A percentile compares a stretch with the other conserved stretches of the same genome.
These are phyloP conservation scores for Perognathus longimembris DNA, from an alignment of 2,113 vertebrate species.

Conservation along the genomic window DNA sequence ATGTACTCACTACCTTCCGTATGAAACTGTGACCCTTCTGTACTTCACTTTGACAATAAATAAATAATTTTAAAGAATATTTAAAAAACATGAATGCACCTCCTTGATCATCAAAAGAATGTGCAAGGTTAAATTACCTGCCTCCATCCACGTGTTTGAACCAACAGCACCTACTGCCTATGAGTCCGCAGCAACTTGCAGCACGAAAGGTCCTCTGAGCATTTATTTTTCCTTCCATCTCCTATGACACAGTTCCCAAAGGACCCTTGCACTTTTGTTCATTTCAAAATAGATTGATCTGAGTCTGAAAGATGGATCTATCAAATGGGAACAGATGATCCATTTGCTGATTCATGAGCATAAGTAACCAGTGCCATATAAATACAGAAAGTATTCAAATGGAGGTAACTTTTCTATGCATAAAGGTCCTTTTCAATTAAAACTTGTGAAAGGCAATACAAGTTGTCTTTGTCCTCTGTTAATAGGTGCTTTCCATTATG, in stretches of 20 bases:
- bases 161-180: background rate
- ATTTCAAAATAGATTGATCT: slow-evolving; percentile 63
- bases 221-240: slow-evolving; percentile 43
- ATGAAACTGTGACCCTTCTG: too few relatives aligned
- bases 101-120: slow-evolving; percentile 18
- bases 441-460: slow-evolving; percentile 58
- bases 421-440: slow-evolving; percentile 71
- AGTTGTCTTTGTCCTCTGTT: slow-evolving; percentile 60
- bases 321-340: slow-evolving; percentile 54
- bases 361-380: background rate
- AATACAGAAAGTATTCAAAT: slow-evolving; percentile 67
- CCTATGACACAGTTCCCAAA: slow-evolving; percentile 24
- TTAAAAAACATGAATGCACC: background rate
- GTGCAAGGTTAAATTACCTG: background rate
- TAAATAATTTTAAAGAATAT: too few relatives aligned
- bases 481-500: slow-evolving; percentile 49
- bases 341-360: slow-evolving; percentile 11
- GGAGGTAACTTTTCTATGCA: slow-evolving; percentile 56
- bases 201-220: slow-evolving; percentile 6
- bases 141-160: background rate
- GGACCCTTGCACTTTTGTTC: slow-evolving; percentile 70
- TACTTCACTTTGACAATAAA: too few relatives aligned
- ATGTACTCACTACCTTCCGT: too few relatives aligned
- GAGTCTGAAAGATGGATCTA: slow-evolving; percentile 36
- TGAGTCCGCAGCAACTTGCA: slow-evolving; percentile 11